Base-by-base conservation (phyloP, 2,888 invertebrate species). In the Galerucella calmariensis region DNA sequence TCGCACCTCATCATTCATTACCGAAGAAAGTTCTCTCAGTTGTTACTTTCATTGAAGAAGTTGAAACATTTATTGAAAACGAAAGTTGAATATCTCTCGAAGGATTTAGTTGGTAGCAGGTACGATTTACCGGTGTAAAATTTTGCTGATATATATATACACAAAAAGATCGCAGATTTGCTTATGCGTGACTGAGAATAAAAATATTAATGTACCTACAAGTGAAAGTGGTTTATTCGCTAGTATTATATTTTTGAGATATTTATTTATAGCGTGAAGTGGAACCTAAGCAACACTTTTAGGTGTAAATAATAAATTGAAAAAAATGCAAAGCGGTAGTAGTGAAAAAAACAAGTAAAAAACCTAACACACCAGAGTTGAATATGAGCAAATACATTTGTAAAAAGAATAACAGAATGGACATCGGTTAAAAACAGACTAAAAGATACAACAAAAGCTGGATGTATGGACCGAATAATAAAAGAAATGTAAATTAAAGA, bases 1-100 rank as follows among this genome's bases (percentile, higher is more conserved):
- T 76, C 71, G 77, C 77, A 72, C 74, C 72, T 75, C 74, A 65
- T 65, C 5, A 61, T 58, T 67, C 75, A 75, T 56, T 56, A 3
- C 16, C 56, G 46, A 65, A 65, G 63, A 65, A 65, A 65, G 63
- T 65, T 41, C 63, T 65, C 11, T 46, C 2, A 9, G 63, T 12
- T 65, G 44, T 65, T 65, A 65, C 63, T 65, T 65, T 65, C 63
- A 46, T 41, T 44, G 46, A 65, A 65, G 63, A 65, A 65, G 63
- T 20, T 65, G 63, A 65, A 65, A 65, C 63, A 65, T 65, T 65
- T 65, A 65, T 65, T 65, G 63, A 65, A 65, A 65, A 44, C 63
- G 63, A 65, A 65, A 65, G 63, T 65, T 41, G 63, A 44, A 65
- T 65, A 44, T 6, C 44, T 65, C 44, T 46, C 12, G 41, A 41